Percentiles rank a stretch among this genome's conserved stretches.
Conservation (phyloP, 2,113 vertebrate genomes). For the Steatornis caripensis region DNA sequence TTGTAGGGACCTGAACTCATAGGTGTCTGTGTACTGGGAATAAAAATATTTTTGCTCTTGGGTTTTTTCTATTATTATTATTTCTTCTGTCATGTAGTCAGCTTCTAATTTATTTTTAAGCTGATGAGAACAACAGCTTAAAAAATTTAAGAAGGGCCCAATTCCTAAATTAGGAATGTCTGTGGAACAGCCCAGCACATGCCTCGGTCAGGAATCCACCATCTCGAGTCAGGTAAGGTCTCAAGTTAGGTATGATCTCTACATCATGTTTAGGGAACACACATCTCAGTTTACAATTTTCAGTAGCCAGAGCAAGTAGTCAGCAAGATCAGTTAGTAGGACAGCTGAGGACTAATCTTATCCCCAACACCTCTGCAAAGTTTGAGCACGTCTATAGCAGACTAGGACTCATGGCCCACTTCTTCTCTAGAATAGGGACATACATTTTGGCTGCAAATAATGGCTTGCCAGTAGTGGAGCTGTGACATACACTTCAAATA, state of each 20-base stretch:
- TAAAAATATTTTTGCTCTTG: neutral
- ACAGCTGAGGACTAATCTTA: neutral
- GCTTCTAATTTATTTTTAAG: neutral
- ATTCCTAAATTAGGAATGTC: too few relatives aligned
- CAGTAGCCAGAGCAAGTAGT: neutral
- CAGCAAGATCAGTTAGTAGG: neutral
- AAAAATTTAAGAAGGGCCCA: neutral
- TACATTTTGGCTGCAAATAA: neutral
- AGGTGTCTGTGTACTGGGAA: neutral
- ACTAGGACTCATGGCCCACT: neutral
- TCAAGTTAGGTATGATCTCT: neutral
- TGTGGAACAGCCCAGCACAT: neutral
- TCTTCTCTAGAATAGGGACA: neutral
- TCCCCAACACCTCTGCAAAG: neutral
- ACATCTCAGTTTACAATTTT: neutral
- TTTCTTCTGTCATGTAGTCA: neutral
- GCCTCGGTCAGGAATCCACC: neutral
- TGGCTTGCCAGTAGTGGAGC: neutral
- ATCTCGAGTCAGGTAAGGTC: neutral
- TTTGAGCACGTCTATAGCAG: neutral
- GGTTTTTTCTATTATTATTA: neutral
- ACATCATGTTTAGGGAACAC: neutral
- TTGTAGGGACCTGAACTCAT: neutral
- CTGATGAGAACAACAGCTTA: neutral
- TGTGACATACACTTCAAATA: neutral